Conservation (phyloP, 2,888 invertebrate genomes). For the Lithophane semibrunnea region DNA sequence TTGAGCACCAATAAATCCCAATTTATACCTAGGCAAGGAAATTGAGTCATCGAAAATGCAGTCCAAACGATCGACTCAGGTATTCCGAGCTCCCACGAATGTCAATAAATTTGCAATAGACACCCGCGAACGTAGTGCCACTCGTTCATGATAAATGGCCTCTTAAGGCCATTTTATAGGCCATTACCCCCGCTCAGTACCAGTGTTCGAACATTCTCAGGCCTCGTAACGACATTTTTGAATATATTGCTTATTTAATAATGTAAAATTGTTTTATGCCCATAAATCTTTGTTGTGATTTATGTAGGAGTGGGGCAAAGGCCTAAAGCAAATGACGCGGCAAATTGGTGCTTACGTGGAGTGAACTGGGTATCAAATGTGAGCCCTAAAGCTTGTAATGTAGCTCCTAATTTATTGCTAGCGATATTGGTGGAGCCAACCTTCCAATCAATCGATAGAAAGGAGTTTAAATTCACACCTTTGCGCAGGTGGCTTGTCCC, state of each 20-base stretch:
- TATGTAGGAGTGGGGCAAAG: conserved; percentile 38
- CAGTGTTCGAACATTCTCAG: conserved; percentile 63
- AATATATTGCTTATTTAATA: conserved; percentile 69
- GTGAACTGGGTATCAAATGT: conserved; percentile 35
- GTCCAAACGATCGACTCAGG: conserved; percentile 46
- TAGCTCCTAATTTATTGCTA: conserved; percentile 48
- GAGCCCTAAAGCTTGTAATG: conserved; percentile 34
- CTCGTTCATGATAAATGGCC: conserved; percentile 69
- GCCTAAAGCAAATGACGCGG: conserved; percentile 52
- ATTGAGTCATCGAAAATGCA: conserved; percentile 57
- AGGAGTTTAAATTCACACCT: conserved; percentile 1
- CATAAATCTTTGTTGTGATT: conserved; percentile 63
- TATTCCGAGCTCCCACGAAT: conserved; percentile 47
- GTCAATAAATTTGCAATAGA: conserved; percentile 65
- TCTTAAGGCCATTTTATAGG: conserved; percentile 70
- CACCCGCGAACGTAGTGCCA: conserved; percentile 52
- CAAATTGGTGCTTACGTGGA: conserved; percentile 60
- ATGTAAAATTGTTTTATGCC: conserved; percentile 65
- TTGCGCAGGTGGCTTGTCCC: background rate
- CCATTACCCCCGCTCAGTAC: conserved; percentile 62
- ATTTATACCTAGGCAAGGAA: conserved; percentile 36
- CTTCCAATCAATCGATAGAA: conserved; percentile 26
- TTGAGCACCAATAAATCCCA: conserved; percentile 41
- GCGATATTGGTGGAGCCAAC: conserved; percentile 21
- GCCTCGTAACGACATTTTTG: conserved; percentile 61